These are phyloP conservation scores for Menidia beryllina DNA, from an alignment of 2,113 vertebrate species.

Conservation along the genomic window DNA sequence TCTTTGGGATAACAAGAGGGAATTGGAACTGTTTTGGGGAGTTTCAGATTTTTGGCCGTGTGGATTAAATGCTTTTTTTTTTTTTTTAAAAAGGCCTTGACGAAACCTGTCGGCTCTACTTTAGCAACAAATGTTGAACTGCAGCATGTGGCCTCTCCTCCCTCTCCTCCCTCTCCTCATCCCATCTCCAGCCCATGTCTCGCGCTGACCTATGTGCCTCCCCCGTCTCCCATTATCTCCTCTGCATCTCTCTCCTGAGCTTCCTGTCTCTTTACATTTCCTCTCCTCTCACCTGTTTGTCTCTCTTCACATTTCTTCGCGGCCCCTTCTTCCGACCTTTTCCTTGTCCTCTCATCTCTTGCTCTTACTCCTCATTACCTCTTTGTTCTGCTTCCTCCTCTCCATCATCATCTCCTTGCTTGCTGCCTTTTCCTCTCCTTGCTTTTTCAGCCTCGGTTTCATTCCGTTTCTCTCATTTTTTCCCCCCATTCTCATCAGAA, in stretches of 20 bases:
- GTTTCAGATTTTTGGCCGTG: too few species aligned
- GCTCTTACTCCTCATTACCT: conserved; percentile 2
- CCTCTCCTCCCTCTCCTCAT: conserved; percentile 6
- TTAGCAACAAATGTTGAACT: conserved; percentile 43
- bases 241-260: conserved; percentile 3
- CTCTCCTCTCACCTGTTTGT: not conserved
- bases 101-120: conserved; percentile 54
- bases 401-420: not conserved
- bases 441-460: not conserved
- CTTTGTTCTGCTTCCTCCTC: not conserved
- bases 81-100: conserved; percentile 10
- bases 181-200: conserved; percentile 25
- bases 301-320: not conserved
- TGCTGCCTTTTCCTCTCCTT: not conserved
- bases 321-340: not conserved
- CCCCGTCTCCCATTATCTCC: conserved; percentile 15
- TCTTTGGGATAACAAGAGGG: not conserved
- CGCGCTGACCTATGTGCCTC: conserved; percentile 15
- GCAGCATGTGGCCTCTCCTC: conserved; percentile 31
- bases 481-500: not conserved
- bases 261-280: not conserved
- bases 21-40: too few species aligned
- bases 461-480: not conserved
- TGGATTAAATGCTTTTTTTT: too few species aligned
- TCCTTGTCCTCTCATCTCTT: not conserved